Percentiles rank a stretch among this genome's conserved stretches.
phyloP scores from a whole-genome alignment of 2,797 vertebrate genomes.

The Onychomys leucogaster region DNA sequence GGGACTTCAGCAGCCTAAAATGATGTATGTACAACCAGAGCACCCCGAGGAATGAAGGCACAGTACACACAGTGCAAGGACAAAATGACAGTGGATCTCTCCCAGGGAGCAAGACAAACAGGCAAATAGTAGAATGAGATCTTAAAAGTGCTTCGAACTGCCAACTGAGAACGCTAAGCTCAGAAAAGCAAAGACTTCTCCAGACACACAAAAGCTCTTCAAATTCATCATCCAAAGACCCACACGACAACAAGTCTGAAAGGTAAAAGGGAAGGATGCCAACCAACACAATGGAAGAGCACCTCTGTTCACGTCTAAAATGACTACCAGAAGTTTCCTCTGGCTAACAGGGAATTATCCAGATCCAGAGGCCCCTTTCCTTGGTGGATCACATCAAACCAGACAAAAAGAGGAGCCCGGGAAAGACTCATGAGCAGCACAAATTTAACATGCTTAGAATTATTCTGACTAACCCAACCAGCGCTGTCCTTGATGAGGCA shows the following conservation, averaged over 20 bases:
- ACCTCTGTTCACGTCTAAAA: neutral
- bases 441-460: neutral
- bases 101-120: neutral
- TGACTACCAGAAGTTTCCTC: neutral
- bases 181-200: neutral
- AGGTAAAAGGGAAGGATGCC: neutral
- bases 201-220: neutral
- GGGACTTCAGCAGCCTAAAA: neutral
- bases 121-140: neutral
- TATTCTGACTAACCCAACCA: neutral
- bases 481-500: neutral
- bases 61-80: neutral
- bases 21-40: neutral
- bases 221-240: neutral
- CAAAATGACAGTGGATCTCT: neutral
- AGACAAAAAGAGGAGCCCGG: neutral
- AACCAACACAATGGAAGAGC: neutral
- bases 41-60: neutral
- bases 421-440: neutral
- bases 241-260: neutral
- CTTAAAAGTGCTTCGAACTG: neutral
- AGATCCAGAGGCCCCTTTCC: neutral
- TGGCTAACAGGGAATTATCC: neutral
- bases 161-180: neutral
- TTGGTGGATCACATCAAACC: neutral